Evolutionary conservation across 1,140 invertebrate genomes (phyloP), one percentile per base, ranked within the genome.

Genomic region (Zaprionus davidi): DNA sequence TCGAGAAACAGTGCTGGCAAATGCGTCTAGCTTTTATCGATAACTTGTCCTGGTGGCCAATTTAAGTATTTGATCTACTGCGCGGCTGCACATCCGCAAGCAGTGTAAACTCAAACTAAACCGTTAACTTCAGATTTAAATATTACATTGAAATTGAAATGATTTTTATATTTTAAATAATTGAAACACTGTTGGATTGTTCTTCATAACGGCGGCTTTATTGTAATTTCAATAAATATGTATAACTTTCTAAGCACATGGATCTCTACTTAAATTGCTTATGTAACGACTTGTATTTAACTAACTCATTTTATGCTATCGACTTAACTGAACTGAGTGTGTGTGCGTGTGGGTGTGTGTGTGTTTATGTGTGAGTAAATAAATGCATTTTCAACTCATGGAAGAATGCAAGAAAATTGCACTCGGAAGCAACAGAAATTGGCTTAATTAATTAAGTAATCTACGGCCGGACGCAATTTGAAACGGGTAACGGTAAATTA

Each of bases 261-360:
- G 70, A 88, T 88, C 75, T 88, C 85, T 90, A 90, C 85, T 90
- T 88, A 88, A 90, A 88, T 88, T 88, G 81, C 84, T 87, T 90
- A 87, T 81, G 66, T 90, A 87, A 87, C 81, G 81, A 84, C 78
- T 84, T 82, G 74, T 75, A 88, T 77, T 77, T 73, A 69, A 88
- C 84, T 87, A 87, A 81, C 77, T 81, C 53, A 72, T 58, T 76
- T 84, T 78, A 88, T 70, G 63, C 84, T 87, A 88, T 51, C 62
- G 51, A 59, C 86, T 84, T 85, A 85, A 76, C 60, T 78, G 56
- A 83, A 90, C 84, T 73, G 60, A 76, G 64, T 82, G 51, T 70
- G 28, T 49, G 34, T 38, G 7, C 55, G 26, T 76, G 20, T 55
- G 11, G 20, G 41, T 58, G 15, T 62, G 20, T 71, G 15, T 60